Evolutionary conservation across 2,113 vertebrate genomes (phyloP), one percentile per base, ranked within the genome.

Genomic region (Oceanites oceanicus): DNA sequence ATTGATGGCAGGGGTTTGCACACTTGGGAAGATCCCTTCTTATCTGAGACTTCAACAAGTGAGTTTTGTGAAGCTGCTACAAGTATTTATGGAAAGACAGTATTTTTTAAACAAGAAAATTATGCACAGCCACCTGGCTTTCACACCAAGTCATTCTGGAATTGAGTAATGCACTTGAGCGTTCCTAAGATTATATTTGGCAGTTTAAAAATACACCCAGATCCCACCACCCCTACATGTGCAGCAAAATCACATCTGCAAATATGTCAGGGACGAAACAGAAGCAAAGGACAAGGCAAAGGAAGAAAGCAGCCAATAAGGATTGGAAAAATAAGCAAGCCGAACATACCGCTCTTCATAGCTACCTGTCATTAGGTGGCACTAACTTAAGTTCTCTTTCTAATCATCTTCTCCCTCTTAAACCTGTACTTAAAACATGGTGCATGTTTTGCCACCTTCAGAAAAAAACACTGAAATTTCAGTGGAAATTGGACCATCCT

Each of bases 61-160:
- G 71, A 72, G 16, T 62, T 83, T 79, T 66, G 8, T 59, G 62
- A 59, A 53, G 55, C 58, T 79, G 36, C 52, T 81, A 42, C 47
- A 88, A 70, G 38, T 74, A 83, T 85, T 76, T 86, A 66, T 36
- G 52, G 79, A 59, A 88, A 77, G 23, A 32, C 9, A 52, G 27
- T 82, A 21, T 45, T 94, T 91, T 89, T 70, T 45, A 52, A 86
- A 75, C 11, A 45, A n/a, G n/a, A 62, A 78, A 86, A 82, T 71
- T 88, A 91, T 67, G 92, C 75, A 45, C 8, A 3, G 17, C 94
- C 79, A 92, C 82, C 85, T 94, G 94, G 17, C 70, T 92, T 96
- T 95, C 92, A 82, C 95, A 94, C 58, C 87, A 88, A 89, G 70
- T 61, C 68, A 26, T 72, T 79, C 84, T 86, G 80, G 30, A 92